Evolutionary conservation across 2,888 invertebrate genomes (phyloP), one percentile per base, ranked within the genome.

Genomic region (Dryobotodes eremita): DNA sequence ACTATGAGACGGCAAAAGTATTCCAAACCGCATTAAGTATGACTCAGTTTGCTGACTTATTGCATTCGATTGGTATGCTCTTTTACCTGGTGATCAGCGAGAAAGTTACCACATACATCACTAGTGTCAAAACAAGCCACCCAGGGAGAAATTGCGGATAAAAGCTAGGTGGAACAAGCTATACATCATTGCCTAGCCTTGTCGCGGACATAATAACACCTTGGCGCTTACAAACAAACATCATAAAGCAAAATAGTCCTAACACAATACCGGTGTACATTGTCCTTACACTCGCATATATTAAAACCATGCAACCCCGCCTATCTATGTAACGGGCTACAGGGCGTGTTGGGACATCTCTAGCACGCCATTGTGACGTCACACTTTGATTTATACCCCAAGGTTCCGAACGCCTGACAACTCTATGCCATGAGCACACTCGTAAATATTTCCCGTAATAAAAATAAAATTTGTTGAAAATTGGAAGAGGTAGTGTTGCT

Each of bases 321-420:
- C 80, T 83, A 76, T 77, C 81, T 68, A 76, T 77, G 80, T 83
- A 88, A 89, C 83, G 81, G 85, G 79, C 66, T 75, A 23, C 72
- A 76, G 85, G 86, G 89, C 86, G 86, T 88, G 86, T 77, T 79
- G 70, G 84, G 80, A 90, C 90, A 90, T 90, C 89, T 85, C 85
- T 80, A 74, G 80, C 77, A 20, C 31, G n/a, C 89, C 83, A 92
- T 92, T 92, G 91, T 92, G 77, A 89, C 86, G 91, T 92, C 92
- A 84, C 84, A 53, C 8, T 36, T 76, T 90, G 91, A 92, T 92
- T 91, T 91, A 92, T 90, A 80, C 55, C 42, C 65, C 57, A 75
- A 79, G 79, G 59, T 64, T 73, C 71, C 26, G 66, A 80, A 76
- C 70, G 26, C 66, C 74, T 87, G 87, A 85, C 89, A 87, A 84